Base-by-base conservation (phyloP, 2,888 invertebrate species). In the Rhingia rostrata region DNA sequence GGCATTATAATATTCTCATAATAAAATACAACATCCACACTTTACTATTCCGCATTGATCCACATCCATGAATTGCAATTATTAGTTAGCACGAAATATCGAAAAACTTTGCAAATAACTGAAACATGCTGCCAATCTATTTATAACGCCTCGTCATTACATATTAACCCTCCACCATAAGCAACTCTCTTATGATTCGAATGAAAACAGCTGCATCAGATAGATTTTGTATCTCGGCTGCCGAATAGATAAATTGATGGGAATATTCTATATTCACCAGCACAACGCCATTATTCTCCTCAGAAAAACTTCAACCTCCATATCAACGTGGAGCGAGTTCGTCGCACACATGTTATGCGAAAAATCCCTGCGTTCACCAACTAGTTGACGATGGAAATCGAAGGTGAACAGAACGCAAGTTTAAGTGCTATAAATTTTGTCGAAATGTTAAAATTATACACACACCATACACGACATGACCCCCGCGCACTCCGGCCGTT, bases 381-480 rank as follows among this genome's bases (percentile, higher is more conserved):
- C 37, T 5, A 30, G 35, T 22, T 14, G 6, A 6, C 12, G 30
- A 45, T 61, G 60, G 45, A 80, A 22, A 84, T 84, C 80, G 61
- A 84, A 84, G 84, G 80, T 80, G 80, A 84, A 72, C 73, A 64
- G 63, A 67, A 79, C 73, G 79, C 74, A 78, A 66, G 60, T 64
- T 69, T 41, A 75, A 84, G 74, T 72, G 84, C 84, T 66, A 84
- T 84, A 84, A 84, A 84, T 80, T 84, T 80, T 75, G 80, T 75
- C 22, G 47, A 80, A 84, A 84, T 84, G 80, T 74, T 84, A 84
- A 84, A 84, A 80, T 84, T 84, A 84, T 84, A 75, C 84, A 84
- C 84, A 83, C 41, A 35, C 45, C 39, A 37, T 60, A 72, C 37
- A 72, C 51, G 67, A 78, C 63, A 61, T 41, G 30, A 60, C 37